Percentiles rank a stretch among this genome's conserved stretches.
phyloP scores from a whole-genome alignment of 2,888 invertebrate species.

The Hedya salicella region DNA sequence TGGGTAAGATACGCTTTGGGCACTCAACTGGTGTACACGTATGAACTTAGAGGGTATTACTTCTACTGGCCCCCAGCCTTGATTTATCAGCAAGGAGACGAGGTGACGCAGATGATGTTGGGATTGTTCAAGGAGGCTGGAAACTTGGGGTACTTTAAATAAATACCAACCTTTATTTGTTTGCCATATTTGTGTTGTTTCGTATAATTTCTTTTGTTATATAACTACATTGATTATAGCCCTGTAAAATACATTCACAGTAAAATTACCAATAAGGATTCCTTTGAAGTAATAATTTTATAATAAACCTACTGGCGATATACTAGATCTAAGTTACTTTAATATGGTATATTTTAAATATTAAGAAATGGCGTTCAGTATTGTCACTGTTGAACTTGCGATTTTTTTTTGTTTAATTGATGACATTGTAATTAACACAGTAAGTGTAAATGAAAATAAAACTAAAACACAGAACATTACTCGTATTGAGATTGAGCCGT shows the following conservation, averaged over 20 bases:
- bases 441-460: not conserved
- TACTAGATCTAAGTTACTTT: too few species aligned
- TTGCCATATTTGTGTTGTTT: not conserved
- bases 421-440: not conserved
- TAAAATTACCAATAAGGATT: too few species aligned
- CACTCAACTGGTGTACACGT: constrained; percentile 85
- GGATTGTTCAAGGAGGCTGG: constrained; percentile 79
- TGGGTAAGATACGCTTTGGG: constrained; percentile 85
- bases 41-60: constrained; percentile 88
- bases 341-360: too few species aligned
- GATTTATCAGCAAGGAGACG: constrained; percentile 87
- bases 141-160: constrained; percentile 73
- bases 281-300: too few species aligned
- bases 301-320: too few species aligned
- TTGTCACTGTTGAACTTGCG: constrained; percentile 3
- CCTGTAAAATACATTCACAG: too few species aligned
- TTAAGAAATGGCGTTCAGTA: constrained; percentile 1
- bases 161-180: not conserved
- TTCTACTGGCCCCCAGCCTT: constrained; percentile 87
- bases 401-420: constrained; percentile 2
- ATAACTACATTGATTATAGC: too few species aligned
- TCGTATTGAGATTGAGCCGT: not conserved
- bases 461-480: not conserved
- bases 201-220: not conserved
- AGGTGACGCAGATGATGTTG: constrained; percentile 86